Evolutionary conservation across 2,888 invertebrate genomes (phyloP).

Genomic region (Magallana nippona): DNA sequence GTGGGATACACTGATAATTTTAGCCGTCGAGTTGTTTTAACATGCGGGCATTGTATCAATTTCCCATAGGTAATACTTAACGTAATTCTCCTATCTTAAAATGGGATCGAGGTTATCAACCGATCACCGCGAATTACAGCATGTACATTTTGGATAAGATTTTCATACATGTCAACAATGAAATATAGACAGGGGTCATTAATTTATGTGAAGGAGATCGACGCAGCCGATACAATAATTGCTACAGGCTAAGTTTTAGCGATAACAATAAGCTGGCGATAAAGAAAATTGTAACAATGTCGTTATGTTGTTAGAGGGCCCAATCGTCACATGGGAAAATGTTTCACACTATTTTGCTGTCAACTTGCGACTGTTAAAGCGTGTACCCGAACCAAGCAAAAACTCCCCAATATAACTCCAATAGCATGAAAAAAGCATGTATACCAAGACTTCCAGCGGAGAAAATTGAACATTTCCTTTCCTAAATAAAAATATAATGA

Average conservation of each 20-base stretch:
- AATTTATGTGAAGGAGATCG: slow-evolving; percentile 10
- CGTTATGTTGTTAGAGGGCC: slow-evolving; percentile 14
- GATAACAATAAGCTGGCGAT: slow-evolving; percentile 29
- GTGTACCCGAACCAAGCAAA: background rate
- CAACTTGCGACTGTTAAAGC: background rate
- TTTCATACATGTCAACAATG: slow-evolving; percentile 32
- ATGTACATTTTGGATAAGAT: slow-evolving; percentile 24
- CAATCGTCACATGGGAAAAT: slow-evolving; percentile 25
- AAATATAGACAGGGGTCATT: slow-evolving; percentile 30
- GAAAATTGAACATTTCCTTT: background rate
- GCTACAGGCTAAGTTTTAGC: slow-evolving; percentile 29
- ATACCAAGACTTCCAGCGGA: background rate
- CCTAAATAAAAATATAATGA: background rate
- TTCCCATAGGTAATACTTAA: slow-evolving; percentile 20
- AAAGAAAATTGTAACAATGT: slow-evolving; percentile 31
- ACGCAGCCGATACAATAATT: slow-evolving; percentile 12
- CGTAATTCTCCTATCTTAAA: slow-evolving; percentile 17
- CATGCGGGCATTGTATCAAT: no score
- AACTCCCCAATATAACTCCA: background rate
- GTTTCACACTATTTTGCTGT: background rate
- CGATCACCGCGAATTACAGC: slow-evolving; percentile 21
- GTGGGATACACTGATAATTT: no score
- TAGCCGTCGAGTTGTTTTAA: no score
- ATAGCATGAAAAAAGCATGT: background rate
- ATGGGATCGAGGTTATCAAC: slow-evolving; percentile 23